Evolutionary conservation across 2,797 vertebrate genomes (phyloP).

Genomic region (Notamacropus eugenii): DNA sequence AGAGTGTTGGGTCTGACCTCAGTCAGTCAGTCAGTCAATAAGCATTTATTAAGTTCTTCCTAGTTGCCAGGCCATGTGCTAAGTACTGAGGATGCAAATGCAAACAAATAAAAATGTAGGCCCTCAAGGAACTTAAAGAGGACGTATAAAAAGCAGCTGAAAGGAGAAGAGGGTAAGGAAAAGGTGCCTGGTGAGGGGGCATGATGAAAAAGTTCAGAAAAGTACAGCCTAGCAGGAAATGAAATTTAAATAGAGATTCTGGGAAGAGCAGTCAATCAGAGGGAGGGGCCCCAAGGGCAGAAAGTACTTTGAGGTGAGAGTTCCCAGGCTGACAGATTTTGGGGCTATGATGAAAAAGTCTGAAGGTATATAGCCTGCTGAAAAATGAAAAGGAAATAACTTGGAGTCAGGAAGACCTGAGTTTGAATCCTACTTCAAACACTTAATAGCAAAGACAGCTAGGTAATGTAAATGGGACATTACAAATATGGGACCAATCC

Average conservation of each 20-base stretch:
- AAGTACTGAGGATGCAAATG: not conserved
- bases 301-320: not conserved
- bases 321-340: not conserved
- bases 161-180: not conserved
- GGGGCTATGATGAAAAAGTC: not conserved
- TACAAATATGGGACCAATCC: not conserved
- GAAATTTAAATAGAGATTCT: not conserved
- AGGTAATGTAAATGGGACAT: not conserved
- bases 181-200: not conserved
- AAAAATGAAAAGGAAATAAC: not conserved
- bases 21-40: not conserved
- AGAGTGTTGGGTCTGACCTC: not conserved
- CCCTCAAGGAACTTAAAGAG: not conserved
- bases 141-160: not conserved
- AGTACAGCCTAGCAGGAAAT: not conserved
- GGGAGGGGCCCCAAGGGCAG: not conserved
- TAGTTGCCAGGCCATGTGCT: not conserved
- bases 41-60: not conserved
- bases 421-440: not conserved
- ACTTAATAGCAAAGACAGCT: not conserved
- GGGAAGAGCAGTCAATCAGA: not conserved
- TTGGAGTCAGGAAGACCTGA: not conserved
- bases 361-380: not conserved
- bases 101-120: not conserved
- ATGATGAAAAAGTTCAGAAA: not conserved